Evolutionary conservation across 1,140 invertebrate species (phyloP).

Genomic region (Metopolophium dirhodum): DNA sequence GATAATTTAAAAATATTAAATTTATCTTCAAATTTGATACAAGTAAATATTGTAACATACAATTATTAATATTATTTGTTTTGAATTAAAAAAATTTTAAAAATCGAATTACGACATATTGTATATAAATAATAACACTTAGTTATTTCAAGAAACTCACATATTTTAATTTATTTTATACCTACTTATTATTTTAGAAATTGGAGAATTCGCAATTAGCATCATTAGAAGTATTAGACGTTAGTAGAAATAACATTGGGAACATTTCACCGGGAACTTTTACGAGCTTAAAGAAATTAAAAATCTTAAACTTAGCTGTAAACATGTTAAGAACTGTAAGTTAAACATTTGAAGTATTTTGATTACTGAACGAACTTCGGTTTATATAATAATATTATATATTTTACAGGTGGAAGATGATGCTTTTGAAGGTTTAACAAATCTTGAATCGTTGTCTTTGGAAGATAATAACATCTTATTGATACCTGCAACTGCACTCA

Average conservation of each 20-base stretch:
- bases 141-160: background rate
- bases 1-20: conserved; percentile 75
- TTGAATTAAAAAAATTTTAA: background rate
- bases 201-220: conserved; percentile 73
- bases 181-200: conserved; percentile 66
- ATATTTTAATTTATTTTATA: conserved; percentile 35
- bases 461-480: conserved; percentile 87
- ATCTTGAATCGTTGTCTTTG: conserved; percentile 78
- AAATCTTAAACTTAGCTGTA: conserved; percentile 80
- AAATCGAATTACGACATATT: background rate
- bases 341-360: conserved; percentile 57
- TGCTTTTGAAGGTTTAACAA: conserved; percentile 80
- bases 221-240: conserved; percentile 76
- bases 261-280: conserved; percentile 82
- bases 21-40: conserved; percentile 82
- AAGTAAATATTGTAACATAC: conserved; percentile 65
- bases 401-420: conserved; percentile 81
- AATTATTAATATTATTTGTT: background rate
- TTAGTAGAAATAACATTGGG: conserved; percentile 83
- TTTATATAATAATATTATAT: conserved; percentile 59
- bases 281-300: conserved; percentile 72
- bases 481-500: conserved; percentile 80
- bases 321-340: conserved; percentile 85
- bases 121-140: background rate
- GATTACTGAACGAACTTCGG: background rate